Evolutionary conservation across 2,113 vertebrate species (phyloP), one percentile per base, ranked within the genome.

Genomic region (Hippocampus barbouri): DNA sequence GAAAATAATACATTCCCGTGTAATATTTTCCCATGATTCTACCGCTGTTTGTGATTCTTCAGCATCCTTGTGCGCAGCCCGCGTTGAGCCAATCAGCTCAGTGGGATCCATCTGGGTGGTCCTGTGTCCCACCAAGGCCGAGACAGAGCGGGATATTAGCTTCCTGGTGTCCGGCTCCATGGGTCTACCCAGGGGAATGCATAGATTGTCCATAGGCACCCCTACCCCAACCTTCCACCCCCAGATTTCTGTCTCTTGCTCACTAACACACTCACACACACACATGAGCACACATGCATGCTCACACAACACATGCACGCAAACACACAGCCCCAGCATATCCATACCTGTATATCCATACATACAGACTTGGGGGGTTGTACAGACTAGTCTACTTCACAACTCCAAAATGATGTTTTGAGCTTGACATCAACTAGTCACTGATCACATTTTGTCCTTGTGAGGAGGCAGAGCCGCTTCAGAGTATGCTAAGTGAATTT

Each of bases 91-190:
- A 65, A 43, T 65, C 40, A 15, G 40, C 41, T 45, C 21, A 43
- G 62, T 65, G 40, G 62, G 38, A 43, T 65, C 62, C 62, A 65
- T 65, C 62, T 65, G 62, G 40, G 62, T 65, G 62, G 62, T 65
- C 62, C 62, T 14, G 62, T 23, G 62, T 65, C 62, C 40, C 62
- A 64, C 62, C 38, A 12, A 64, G 38, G 20, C 62, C 21, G 40
- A 65, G 62, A 65, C 62, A 43, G 62, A 43, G 21, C 10, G 40
- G 62, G 62, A 65, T 65, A 40, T 65, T 43, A 43, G 62, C 62
- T 65, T 65, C 62, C 62, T 43, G 62, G 62, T 65, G 62, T 65
- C 40, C 62, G 62, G 62, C 62, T 65, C 40, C 62, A 65, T 43
- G 62, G n/a, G 62, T 23, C 40, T n/a, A 12, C 62, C 62, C 62